These are phyloP conservation scores for Thalassoma bifasciatum DNA, from an alignment of 2,113 vertebrate genomes.

Conservation along the genomic window DNA sequence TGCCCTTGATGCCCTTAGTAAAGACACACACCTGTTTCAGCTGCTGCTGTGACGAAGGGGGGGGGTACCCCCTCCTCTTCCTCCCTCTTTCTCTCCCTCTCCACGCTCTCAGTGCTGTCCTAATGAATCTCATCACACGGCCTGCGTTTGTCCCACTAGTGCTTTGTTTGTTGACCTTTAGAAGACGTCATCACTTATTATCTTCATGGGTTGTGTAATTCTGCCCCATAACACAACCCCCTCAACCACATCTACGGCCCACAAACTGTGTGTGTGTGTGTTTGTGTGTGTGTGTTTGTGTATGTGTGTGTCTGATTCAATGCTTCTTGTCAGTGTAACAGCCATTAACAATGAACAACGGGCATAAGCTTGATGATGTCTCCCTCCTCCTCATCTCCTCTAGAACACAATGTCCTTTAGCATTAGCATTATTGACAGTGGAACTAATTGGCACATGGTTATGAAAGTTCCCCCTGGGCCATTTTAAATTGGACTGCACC, in stretches of 20 bases:
- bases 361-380: slow-evolving; percentile 58
- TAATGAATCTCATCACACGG: slow-evolving; percentile 71
- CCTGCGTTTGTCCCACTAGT: slow-evolving; percentile 55
- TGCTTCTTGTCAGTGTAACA: slow-evolving; percentile 69
- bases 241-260: slow-evolving; percentile 21
- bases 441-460: slow-evolving; percentile 79
- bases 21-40: slow-evolving; percentile 79
- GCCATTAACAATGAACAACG: slow-evolving; percentile 71
- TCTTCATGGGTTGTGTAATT: slow-evolving; percentile 66
- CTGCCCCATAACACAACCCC: slow-evolving; percentile 48
- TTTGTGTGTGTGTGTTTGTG: slow-evolving; percentile 43
- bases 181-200: slow-evolving; percentile 70
- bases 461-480: slow-evolving; percentile 64
- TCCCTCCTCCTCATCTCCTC: slow-evolving; percentile 48
- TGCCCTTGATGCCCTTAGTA: slow-evolving; percentile 40
- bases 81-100: slow-evolving; percentile 14
- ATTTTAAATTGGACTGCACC: slow-evolving; percentile 74
- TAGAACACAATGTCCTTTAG: slow-evolving; percentile 68
- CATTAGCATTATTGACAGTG: slow-evolving; percentile 77
- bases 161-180: slow-evolving; percentile 80
- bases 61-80: slow-evolving; percentile 16
- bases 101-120: slow-evolving; percentile 56
- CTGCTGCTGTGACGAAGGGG: slow-evolving; percentile 63
- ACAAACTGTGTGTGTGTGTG: slow-evolving; percentile 4
- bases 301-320: slow-evolving; percentile 60